Percentiles rank a stretch among this genome's conserved stretches.
Conservation (phyloP, 2,888 invertebrate species). For the Melipona beecheii region DNA sequence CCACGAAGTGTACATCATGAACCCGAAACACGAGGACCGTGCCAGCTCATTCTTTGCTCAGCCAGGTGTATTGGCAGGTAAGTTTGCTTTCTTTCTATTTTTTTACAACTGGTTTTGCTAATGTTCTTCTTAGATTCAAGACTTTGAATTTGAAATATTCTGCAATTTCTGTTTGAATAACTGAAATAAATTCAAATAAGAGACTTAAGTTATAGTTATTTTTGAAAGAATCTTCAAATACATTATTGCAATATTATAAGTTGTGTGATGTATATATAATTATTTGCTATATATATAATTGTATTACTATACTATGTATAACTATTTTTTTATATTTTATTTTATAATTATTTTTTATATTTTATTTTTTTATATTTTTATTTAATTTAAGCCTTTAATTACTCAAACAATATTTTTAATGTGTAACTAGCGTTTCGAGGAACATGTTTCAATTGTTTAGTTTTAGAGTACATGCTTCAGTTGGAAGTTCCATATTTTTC, state of each 20-base stretch:
- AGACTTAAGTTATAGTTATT: not conserved
- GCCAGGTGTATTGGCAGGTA: slow-evolving; percentile 96
- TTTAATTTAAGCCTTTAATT: not conserved
- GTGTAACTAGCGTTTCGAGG: not conserved
- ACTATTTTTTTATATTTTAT: no score
- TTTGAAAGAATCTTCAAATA: not conserved
- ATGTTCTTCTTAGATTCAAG: no score
- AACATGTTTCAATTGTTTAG: not conserved
- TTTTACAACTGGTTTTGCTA: not conserved
- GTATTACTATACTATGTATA: no score
- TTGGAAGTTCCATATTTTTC: not conserved
- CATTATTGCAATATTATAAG: not conserved
- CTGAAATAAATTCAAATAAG: not conserved
- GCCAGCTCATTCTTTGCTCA: slow-evolving; percentile 97
- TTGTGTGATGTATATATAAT: not conserved
- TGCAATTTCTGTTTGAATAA: not conserved
- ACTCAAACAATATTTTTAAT: not conserved
- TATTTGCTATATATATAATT: no score
- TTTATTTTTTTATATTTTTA: no score
- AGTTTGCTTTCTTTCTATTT: slow-evolving; percentile 61
- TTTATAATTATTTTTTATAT: no score
- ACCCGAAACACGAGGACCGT: slow-evolving; percentile 92
- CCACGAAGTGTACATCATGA: slow-evolving; percentile 92
- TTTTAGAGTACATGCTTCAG: not conserved
- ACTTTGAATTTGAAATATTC: not conserved